phyloP scores from a whole-genome alignment of 2,797 vertebrate genomes.

The Etheostoma nigrum region DNA sequence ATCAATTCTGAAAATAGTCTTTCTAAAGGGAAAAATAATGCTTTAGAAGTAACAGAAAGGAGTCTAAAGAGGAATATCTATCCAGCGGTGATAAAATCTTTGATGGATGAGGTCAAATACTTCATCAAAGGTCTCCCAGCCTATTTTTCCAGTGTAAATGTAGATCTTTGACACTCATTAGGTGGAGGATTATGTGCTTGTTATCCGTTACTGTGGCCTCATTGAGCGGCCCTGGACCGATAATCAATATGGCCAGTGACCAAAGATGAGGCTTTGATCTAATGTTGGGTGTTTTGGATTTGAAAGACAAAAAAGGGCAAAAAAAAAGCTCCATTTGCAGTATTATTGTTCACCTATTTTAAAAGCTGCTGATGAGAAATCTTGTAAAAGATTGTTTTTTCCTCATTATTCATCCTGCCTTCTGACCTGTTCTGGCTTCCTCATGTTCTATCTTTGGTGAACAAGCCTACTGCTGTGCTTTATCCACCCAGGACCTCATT shows the following conservation, averaged over 20 bases:
- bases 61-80: not conserved
- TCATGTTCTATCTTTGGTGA: conserved; percentile 14
- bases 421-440: conserved; percentile 4
- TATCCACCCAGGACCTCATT: conserved; percentile 4
- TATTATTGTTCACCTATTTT: conserved; percentile 23
- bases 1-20: conserved; percentile 19
- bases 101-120: conserved; percentile 49
- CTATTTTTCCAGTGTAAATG: conserved; percentile 46
- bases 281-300: conserved; percentile 25
- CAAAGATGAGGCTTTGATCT: conserved; percentile 47
- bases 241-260: conserved; percentile 67
- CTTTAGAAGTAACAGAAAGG: conserved; percentile 1
- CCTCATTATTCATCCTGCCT: conserved; percentile 21
- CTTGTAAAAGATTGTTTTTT: not conserved
- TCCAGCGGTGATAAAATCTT: conserved; percentile 4
- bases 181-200: conserved; percentile 61
- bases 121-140: conserved; percentile 44
- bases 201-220: conserved; percentile 59
- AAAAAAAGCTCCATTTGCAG: conserved; percentile 4
- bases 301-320: conserved; percentile 19
- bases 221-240: conserved; percentile 42
- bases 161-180: conserved; percentile 57
- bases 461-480: not conserved
- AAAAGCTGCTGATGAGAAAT: conserved; percentile 19
- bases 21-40: conserved; percentile 7